Evolutionary conservation across 2,797 vertebrate genomes (phyloP).

Genomic region (Smutsia temminckii): DNA sequence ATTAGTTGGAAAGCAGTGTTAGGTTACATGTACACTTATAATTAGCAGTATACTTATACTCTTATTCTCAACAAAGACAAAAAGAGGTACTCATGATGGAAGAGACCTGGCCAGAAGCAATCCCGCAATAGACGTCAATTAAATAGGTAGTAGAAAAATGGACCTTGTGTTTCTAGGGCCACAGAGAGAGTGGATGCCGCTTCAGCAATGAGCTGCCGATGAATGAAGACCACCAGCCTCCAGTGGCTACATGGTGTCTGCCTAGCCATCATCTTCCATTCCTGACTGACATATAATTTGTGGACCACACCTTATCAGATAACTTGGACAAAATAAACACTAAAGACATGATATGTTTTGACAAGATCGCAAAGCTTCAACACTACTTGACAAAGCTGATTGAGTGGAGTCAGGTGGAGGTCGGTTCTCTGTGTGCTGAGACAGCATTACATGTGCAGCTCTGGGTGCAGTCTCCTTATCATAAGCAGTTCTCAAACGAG

Average conservation of each 20-base stretch:
- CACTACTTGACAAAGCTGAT: not conserved
- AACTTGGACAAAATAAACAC: not conserved
- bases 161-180: not conserved
- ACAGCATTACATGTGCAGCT: not conserved
- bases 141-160: not conserved
- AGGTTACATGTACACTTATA: not conserved
- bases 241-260: not conserved
- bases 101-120: not conserved
- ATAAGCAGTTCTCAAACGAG: not conserved
- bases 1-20: not conserved
- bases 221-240: not conserved
- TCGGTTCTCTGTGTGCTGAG: not conserved
- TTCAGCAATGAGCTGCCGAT: not conserved
- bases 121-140: not conserved
- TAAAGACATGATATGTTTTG: not conserved
- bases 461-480: not conserved
- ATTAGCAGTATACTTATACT: not conserved
- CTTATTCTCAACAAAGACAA: not conserved
- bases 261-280: not conserved
- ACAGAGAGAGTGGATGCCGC: not conserved
- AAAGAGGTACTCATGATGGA: not conserved
- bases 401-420: not conserved
- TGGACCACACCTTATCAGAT: not conserved
- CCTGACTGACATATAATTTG: not conserved
- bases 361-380: not conserved